These are phyloP conservation scores for Sylvietta virens DNA, from an alignment of 2,113 vertebrate species.

Conservation along the genomic window DNA sequence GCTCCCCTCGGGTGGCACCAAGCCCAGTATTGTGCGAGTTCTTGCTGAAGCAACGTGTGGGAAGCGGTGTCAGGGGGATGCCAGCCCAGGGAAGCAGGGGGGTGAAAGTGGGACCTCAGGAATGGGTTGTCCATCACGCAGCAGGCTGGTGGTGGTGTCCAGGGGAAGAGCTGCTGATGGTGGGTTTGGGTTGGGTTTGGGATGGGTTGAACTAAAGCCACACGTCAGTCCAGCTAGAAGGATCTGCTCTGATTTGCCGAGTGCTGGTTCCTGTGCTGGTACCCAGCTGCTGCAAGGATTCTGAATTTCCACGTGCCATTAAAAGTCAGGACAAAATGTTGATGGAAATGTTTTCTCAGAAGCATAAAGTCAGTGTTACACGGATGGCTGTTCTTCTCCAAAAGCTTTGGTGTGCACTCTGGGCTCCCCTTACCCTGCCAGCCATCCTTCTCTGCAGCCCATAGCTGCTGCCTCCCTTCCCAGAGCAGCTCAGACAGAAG, in stretches of 20 bases:
- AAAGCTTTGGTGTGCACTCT: not conserved
- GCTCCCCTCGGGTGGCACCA: constrained; percentile 21
- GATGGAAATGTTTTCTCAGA: not conserved
- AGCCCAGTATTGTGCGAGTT: constrained; percentile 18
- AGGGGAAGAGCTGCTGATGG: not conserved
- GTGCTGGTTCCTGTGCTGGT: not conserved
- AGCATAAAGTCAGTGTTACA: rapidly evolving
- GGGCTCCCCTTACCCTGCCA: not conserved
- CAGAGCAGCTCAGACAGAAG: not conserved
- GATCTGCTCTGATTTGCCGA: not conserved
- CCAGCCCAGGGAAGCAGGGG: not conserved
- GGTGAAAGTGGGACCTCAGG: not conserved
- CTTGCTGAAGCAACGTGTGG: not conserved
- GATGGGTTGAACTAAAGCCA: not conserved
- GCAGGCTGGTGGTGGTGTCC: not conserved
- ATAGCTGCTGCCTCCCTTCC: not conserved
- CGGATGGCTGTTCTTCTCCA: not conserved
- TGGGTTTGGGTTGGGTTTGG: not conserved
- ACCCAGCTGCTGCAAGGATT: not conserved
- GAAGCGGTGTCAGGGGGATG: not conserved
- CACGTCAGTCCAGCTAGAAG: not conserved
- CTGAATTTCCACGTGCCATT: not conserved
- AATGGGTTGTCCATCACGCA: not conserved
- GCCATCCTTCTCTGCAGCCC: not conserved
- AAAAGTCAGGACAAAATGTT: not conserved